Conservation (phyloP, 2,888 invertebrate genomes). For the Cheilosia vulpina region DNA sequence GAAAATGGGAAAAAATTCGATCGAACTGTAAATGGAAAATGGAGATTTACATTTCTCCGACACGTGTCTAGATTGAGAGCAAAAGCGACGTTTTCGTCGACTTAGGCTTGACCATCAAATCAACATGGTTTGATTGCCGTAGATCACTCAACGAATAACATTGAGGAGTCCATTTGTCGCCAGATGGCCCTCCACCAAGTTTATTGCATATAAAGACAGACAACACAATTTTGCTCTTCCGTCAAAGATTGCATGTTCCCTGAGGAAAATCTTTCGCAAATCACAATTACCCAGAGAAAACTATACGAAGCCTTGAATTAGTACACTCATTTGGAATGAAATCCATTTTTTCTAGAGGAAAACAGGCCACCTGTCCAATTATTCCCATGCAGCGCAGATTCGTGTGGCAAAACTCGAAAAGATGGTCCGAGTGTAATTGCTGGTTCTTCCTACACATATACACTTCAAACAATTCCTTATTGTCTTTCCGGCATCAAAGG, state of each 20-base stretch:
- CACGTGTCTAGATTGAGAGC: no score
- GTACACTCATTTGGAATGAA: conserved; percentile 6
- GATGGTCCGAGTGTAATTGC: conserved; percentile 44
- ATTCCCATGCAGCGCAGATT: conserved; percentile 28
- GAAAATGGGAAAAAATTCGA: not conserved
- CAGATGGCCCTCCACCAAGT: no score
- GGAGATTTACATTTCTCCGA: no score
- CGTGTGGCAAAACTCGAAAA: not conserved
- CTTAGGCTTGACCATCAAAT: no score
- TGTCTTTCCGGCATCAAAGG: conserved; percentile 55
- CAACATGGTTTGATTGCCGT: no score
- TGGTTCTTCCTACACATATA: not conserved
- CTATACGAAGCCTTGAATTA: conserved; percentile 5
- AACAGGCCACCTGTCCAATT: conserved; percentile 44
- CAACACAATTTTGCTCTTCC: no score
- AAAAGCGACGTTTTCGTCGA: no score
- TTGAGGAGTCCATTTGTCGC: no score
- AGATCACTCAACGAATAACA: no score
- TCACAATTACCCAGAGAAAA: not conserved
- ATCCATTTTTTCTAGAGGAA: not conserved
- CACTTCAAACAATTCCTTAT: conserved; percentile 46
- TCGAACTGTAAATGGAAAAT: no score
- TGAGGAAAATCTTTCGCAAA: not conserved
- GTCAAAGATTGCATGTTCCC: no score
- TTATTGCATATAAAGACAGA: no score